Evolutionary conservation across 2,113 vertebrate genomes (phyloP), one percentile per base, ranked within the genome.

Genomic region (Uria aalge): DNA sequence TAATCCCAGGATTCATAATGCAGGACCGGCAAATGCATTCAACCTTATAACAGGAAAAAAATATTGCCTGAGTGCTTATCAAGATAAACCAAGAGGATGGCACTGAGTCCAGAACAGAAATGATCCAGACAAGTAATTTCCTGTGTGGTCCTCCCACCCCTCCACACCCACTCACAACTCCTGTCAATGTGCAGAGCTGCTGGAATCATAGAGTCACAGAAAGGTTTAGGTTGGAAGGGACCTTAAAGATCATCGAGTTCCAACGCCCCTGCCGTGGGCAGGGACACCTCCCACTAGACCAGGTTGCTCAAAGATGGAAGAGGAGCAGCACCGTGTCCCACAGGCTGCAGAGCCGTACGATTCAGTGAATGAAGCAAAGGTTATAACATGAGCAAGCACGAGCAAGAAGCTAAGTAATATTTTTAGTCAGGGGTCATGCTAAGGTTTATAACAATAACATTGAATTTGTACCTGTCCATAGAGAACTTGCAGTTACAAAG

Each of bases 311-410:
- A 63, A 63, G 60, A 40, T 67, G 72, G 56, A 67, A 67, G 23
- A 57, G 40, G 56, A 88, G 50, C 69, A 62, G 50, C 34, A 32
- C 4, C 0, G 1, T 24, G 34, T 43, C 66, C 43, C 18, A 32
- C 23, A 78, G 60, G 69, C 18, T 66, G 50, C 40, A 94, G 64
- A 82, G 34, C 50, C 66, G 30, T 47, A 56, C 1, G 0, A 38
- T 55, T 45, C 53, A 53, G 20, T 19, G 27, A 79, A 32, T 7
- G 18, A 89, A 82, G 38, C 73, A 73, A 90, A 72, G 12, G 27
- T 47, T 73, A 34, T 18, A 36, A 26, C 32, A 48, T 9, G 21
- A 79, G n/a, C 52, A 90, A 77, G 56, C 36, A n/a, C 0, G 0
- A 86, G 20, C 22, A 87, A 86, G 59, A 38, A 73, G 12, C 29